These are phyloP conservation scores for Drosophila limbata DNA, from an alignment of 2,888 invertebrate genomes.

Conservation along the genomic window DNA sequence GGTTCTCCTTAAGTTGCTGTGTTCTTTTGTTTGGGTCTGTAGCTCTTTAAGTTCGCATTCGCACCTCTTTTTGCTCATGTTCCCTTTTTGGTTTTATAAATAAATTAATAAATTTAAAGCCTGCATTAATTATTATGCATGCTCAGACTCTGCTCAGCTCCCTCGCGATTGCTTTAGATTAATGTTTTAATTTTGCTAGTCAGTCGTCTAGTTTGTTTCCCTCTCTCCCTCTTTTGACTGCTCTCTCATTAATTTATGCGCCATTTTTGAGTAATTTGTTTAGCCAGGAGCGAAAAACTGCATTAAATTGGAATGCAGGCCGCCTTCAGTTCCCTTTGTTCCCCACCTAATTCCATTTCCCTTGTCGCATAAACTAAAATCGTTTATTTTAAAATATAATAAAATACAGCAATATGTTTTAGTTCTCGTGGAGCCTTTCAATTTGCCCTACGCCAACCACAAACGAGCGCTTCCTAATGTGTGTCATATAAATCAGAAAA, in stretches of 20 bases:
- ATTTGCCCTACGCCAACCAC: conserved; percentile 36
- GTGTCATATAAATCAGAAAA: conserved; percentile 61
- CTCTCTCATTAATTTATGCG: conserved; percentile 65
- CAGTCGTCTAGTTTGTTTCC: conserved; percentile 35
- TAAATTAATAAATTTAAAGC: conserved; percentile 82
- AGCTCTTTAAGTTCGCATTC: conserved; percentile 52
- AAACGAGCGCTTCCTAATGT: conserved; percentile 56
- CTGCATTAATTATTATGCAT: conserved; percentile 79
- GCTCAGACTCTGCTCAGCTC: conserved; percentile 33
- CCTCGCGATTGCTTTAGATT: conserved; percentile 50
- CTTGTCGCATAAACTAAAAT: conserved; percentile 41
- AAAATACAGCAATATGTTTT: conserved; percentile 62
- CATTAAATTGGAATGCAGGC: conserved; percentile 67
- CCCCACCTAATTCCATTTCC: too few relatives aligned
- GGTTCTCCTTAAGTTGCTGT: conserved; percentile 29
- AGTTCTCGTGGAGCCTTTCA: conserved; percentile 46
- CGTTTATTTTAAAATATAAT: conserved; percentile 69
- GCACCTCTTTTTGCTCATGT: conserved; percentile 57
- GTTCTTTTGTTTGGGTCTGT: conserved; percentile 26
- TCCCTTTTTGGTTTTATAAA: conserved; percentile 68
- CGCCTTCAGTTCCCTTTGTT: background rate
- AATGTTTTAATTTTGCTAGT: conserved; percentile 74
- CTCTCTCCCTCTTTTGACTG: conserved; percentile 1
- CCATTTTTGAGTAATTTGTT: conserved; percentile 70
- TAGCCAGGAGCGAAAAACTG: conserved; percentile 59